Conservation (phyloP, 1,140 invertebrate genomes). For the Steinernema khuongi region DNA sequence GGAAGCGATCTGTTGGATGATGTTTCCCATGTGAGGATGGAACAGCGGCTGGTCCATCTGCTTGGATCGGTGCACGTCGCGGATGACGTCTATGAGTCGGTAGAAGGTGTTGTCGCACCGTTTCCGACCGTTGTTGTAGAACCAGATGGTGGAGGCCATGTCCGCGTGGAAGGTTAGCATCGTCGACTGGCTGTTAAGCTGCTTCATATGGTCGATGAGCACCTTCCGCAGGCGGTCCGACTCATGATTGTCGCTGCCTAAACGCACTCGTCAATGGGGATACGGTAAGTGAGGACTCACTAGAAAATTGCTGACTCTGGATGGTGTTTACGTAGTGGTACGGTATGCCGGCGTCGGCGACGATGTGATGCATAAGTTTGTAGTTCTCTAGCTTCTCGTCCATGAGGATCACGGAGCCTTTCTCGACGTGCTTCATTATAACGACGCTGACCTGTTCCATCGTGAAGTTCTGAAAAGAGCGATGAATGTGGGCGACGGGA, state of each 20-base stretch:
- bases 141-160: not conserved
- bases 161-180: not conserved
- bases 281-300: not conserved
- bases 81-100: slow-evolving; percentile 1
- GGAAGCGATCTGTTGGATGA: not conserved
- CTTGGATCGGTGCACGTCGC: not conserved
- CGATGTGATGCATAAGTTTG: not conserved
- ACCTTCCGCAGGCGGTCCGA: not conserved
- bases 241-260: not conserved
- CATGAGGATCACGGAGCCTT: not conserved
- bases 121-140: slow-evolving; percentile 12
- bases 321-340: not conserved
- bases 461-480: not conserved
- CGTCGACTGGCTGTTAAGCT: not conserved
- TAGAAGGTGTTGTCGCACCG: slow-evolving; percentile 7
- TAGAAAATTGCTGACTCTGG: not conserved
- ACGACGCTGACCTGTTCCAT: not conserved
- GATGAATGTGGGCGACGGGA: not conserved
- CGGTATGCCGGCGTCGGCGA: not conserved
- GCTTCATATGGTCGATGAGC: not conserved
- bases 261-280: not conserved
- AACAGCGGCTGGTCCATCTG: not conserved
- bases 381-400: not conserved
- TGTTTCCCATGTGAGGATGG: not conserved
- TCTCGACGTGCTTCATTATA: not conserved